Percentiles rank a stretch among this genome's conserved stretches.
These are phyloP conservation scores for Euphydryas editha DNA, from an alignment of 2,888 invertebrate genomes.

Conservation along the genomic window DNA sequence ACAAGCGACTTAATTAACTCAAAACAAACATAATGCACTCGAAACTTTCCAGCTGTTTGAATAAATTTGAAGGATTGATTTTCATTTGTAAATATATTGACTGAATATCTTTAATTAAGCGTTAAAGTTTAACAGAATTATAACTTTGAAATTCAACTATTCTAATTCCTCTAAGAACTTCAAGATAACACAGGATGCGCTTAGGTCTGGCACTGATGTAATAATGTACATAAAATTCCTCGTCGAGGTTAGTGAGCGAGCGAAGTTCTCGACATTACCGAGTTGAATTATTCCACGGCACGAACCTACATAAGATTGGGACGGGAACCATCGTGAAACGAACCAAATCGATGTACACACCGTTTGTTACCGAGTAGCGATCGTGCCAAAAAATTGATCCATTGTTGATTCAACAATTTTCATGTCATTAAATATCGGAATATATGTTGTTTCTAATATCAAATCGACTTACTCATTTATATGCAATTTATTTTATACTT, in stretches of 20 bases:
- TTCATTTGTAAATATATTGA: background rate
- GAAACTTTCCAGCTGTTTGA: slow-evolving; percentile 7
- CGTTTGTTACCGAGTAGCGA: background rate
- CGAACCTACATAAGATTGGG: slow-evolving; percentile 53
- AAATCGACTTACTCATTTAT: background rate
- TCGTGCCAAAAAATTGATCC: background rate
- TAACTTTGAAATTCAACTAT: background rate
- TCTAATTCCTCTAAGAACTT: background rate
- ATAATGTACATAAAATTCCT: slow-evolving; percentile 69
- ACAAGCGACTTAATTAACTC: slow-evolving; percentile 75
- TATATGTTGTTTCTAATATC: background rate
- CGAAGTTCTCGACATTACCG: slow-evolving; percentile 63
- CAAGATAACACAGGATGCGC: slow-evolving; percentile 13
- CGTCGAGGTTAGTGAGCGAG: slow-evolving; percentile 50
- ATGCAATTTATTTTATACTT: no score
- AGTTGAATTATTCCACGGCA: slow-evolving; percentile 72
- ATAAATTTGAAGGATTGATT: background rate
- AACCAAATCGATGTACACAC: slow-evolving; percentile 12
- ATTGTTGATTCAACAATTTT: background rate
- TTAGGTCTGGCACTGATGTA: slow-evolving; percentile 23
- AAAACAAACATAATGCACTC: slow-evolving; percentile 50
- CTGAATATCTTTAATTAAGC: no score
- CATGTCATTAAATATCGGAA: background rate
- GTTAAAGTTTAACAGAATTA: background rate
- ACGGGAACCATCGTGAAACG: slow-evolving; percentile 42